These are phyloP conservation scores for Egretta garzetta DNA, from an alignment of 2,113 vertebrate species.

Conservation along the genomic window DNA sequence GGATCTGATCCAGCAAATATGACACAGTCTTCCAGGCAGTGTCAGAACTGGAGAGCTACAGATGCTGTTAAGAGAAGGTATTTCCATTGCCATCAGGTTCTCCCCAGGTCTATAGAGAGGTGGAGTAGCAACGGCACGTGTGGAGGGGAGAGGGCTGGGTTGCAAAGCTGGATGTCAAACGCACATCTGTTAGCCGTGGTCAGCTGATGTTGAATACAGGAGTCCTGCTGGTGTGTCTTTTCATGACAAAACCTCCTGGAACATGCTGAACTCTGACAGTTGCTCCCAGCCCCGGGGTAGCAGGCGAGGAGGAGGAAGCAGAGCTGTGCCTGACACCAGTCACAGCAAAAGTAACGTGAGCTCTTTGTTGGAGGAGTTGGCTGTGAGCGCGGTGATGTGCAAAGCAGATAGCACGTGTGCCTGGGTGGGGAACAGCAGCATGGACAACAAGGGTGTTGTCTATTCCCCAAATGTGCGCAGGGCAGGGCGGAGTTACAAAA, in stretches of 20 bases:
- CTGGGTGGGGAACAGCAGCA: not conserved
- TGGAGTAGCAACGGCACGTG: accelerated
- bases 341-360: accelerated
- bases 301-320: not conserved
- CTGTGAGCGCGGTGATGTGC: not conserved
- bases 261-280: accelerated
- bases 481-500: slow-evolving; percentile 7
- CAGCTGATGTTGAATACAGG: too few species aligned
- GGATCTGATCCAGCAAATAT: not conserved
- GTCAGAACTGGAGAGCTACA: not conserved
- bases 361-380: not conserved
- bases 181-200: accelerated
- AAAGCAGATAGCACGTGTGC: not conserved
- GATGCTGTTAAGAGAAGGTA: not conserved
- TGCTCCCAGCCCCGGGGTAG: not conserved
- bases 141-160: not conserved
- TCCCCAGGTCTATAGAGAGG: not conserved
- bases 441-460: slow-evolving; percentile 51
- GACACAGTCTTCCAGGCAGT: not conserved
- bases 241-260: not conserved
- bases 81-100: not conserved
- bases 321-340: not conserved
- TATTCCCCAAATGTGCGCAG: not conserved
- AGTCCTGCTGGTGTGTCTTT: not conserved
- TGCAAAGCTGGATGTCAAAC: not conserved